Evolutionary conservation across 2,113 vertebrate genomes (phyloP), one percentile per base, ranked within the genome.

Genomic region (Seriola rivoliana): DNA sequence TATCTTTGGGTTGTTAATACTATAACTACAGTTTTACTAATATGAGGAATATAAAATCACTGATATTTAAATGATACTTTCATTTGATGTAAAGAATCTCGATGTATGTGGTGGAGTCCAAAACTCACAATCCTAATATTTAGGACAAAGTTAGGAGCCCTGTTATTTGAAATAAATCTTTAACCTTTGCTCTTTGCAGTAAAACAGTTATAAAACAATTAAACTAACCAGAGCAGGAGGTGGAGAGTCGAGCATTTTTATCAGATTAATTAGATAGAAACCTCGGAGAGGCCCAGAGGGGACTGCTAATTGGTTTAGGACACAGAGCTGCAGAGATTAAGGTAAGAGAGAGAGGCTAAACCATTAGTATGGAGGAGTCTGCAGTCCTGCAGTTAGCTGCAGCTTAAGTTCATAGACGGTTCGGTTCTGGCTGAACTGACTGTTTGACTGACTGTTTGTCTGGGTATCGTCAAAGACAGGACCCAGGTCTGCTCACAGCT

Each of bases 401-500:
- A 46, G 23, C 32, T 68, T 10, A 17, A 17, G 76, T 81, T 84
- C 63, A 71, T 75, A 69, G 50, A 83, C 42, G 83, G 40, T 25
- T 59, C 16, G 42, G 70, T 80, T 65, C 38, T 21, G 14, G 21
- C 36, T 40, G 23, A 80, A 60, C 64, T 67, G 40, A 44, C 72
- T 64, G 55, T 79, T 70, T 81, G 82, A 71, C 36, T 44, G 67
- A 34, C 48, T 70, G 38, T 46, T 29, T 69, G 71, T 70, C 82
- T 93, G 86, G 42, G 83, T 88, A 68, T 91, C 73, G 71, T 92
- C 83, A 87, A 50, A 90, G 82, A 75, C 86, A 88, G 89, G 81
- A 92, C 78, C 71, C 12, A 55, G 34, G 72, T 71, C 73, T 69
- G 68, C 52, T 85, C 86, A 92, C 91, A 94, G 92, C 93, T 93